Conservation (phyloP, 2,888 invertebrate species). For the Barypeithes pellucidus region DNA sequence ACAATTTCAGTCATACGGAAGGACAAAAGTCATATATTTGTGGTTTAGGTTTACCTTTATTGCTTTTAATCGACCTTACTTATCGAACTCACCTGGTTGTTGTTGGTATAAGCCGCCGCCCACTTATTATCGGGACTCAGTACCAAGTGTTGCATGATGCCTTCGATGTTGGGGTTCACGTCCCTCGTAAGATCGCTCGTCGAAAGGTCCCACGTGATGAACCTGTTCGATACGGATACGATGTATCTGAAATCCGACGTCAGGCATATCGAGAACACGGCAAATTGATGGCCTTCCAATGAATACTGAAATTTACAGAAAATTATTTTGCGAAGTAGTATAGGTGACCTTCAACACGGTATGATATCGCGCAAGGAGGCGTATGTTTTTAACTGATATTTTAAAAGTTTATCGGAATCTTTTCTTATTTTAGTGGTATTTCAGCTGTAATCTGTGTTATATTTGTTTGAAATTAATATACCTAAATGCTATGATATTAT, state of each 20-base stretch:
- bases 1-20: too few relatives aligned
- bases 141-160: constrained; percentile 95
- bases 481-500: too few relatives aligned
- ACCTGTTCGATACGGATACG: constrained; percentile 96
- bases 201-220: constrained; percentile 97
- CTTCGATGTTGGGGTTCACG: constrained; percentile 93
- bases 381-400: too few relatives aligned
- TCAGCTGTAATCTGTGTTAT: too few relatives aligned
- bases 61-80: neutral
- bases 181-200: constrained; percentile 96
- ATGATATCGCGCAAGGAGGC: too few relatives aligned
- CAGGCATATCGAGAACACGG: constrained; percentile 92
- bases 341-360: too few relatives aligned
- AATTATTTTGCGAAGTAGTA: neutral
- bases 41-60: too few relatives aligned
- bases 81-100: constrained; percentile 80
- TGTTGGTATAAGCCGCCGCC: constrained; percentile 96
- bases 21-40: too few relatives aligned
- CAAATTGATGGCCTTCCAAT: constrained; percentile 97
- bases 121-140: constrained; percentile 96
- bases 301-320: constrained; percentile 83
- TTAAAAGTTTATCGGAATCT: too few relatives aligned
- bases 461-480: too few relatives aligned
- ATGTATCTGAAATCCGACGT: constrained; percentile 94
- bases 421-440: too few relatives aligned